Conservation (phyloP, 2,113 vertebrate species). For the Himantopus leucocephalus region DNA sequence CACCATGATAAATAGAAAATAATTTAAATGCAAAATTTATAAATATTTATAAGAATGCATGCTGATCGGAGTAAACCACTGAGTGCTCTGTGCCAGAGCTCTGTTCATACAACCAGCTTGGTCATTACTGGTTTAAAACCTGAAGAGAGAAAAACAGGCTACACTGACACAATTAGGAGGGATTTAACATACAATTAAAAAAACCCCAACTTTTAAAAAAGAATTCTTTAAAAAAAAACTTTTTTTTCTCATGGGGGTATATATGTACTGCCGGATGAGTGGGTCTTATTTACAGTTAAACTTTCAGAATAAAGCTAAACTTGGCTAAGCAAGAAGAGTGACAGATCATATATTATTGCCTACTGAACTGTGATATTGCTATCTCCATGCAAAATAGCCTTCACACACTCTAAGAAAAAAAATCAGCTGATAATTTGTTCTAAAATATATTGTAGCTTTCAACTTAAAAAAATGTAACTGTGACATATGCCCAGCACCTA, state of each 20-base stretch:
- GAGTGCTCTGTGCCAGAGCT: not conserved
- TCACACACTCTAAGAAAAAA: not conserved
- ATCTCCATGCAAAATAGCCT: constrained; percentile 3
- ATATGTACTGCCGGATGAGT: not conserved
- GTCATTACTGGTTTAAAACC: not conserved
- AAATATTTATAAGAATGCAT: not conserved
- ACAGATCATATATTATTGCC: not conserved
- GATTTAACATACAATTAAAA: not conserved
- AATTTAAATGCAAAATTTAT: not conserved
- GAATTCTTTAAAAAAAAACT: not conserved
- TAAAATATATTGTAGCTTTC: not conserved
- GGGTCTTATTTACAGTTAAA: not conserved
- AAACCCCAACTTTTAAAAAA: not conserved
- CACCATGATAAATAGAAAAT: not conserved
- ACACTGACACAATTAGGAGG: not conserved
- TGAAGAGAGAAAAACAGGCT: not conserved
- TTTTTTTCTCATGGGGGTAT: not conserved
- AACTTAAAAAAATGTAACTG: not conserved
- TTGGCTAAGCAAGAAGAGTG: not conserved
- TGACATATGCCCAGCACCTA: not conserved
- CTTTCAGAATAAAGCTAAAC: not conserved
- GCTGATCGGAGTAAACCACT: not conserved
- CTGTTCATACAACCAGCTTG: not conserved
- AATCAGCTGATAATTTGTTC: not conserved
- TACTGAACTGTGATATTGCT: not conserved